Evolutionary conservation across 2,113 vertebrate species (phyloP), one percentile per base, ranked within the genome.

Genomic region (Rhea americana): DNA sequence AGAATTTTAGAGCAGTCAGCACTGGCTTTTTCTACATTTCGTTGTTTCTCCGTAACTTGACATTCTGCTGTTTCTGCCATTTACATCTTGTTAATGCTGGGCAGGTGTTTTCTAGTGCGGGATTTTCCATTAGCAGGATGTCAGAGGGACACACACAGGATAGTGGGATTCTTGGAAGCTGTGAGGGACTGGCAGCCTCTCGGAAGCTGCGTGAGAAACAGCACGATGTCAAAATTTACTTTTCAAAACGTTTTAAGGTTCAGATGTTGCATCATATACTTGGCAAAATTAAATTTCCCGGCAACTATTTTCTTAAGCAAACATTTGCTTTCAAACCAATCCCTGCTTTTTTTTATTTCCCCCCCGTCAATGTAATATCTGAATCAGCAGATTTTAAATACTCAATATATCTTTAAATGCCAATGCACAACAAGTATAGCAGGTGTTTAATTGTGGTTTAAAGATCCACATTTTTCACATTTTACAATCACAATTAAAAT

Each of bases 381-480:
- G 98, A 98, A 98, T 98, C 98, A 98, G 98, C 98, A 98, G 98
- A 98, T 98, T 98, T 98, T 97, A 98, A 98, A 98, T 96, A 96
- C 97, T 97, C 98, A 97, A 98, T 98, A 98, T 98, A 95, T 98
- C 98, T 98, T 98, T 98, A 98, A 98, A 98, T 96, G 97, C 97
- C 98, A 98, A 97, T 97, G 97, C 97, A 97, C 96, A 97, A 98
- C 97, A 97, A 98, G 97, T 98, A 98, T 98, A 98, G 97, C 98
- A 98, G 98, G 98, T 98, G 98, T 98, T 98, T 98, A 98, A 98
- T 98, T 98, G 98, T 98, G 97, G 97, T 98, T 98, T 98, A 98
- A 98, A 98, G 98, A 98, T 98, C 96, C 97, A 97, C 97, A 98
- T 98, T 98, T 97, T 98, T 98, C 98, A 97, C 97, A 98, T 98